Evolutionary conservation across 1,140 invertebrate species (phyloP).

Genomic region (Drosophila ogumai): DNA sequence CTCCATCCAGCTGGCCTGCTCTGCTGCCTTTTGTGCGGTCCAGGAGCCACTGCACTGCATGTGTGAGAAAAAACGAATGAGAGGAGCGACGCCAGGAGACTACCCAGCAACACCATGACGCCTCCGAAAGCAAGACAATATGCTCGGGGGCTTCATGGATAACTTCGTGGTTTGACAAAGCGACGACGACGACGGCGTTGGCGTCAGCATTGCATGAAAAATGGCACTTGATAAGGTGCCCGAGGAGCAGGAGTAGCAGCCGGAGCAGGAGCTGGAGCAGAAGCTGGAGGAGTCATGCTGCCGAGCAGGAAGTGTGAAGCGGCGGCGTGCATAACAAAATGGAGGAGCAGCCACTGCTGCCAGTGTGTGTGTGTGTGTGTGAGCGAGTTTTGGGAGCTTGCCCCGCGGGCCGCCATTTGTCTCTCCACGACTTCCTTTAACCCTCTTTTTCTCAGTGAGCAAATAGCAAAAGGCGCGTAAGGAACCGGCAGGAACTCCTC

Average conservation of each 20-base stretch:
- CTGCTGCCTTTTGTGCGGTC: constrained; percentile 56
- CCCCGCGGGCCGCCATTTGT: constrained; percentile 71
- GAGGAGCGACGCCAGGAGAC: constrained; percentile 15
- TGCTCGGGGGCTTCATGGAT: constrained; percentile 62
- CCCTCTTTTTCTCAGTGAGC: constrained; percentile 70
- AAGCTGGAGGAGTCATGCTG: constrained; percentile 52
- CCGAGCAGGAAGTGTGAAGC: constrained; percentile 80
- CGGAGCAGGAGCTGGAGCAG: background rate
- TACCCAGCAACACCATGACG: constrained; percentile 8
- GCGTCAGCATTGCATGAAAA: constrained; percentile 75
- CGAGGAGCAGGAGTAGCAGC: constrained; percentile 5
- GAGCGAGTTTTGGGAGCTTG: constrained; percentile 32
- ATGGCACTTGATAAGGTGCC: constrained; percentile 79
- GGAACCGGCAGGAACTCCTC: constrained; percentile 25
- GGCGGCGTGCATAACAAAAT: constrained; percentile 63
- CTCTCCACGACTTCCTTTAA: constrained; percentile 18
- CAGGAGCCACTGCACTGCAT: constrained; percentile 46
- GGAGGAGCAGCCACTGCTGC: constrained; percentile 33
- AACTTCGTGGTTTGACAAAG: constrained; percentile 76
- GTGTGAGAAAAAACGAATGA: constrained; percentile 64
- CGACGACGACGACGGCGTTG: constrained; percentile 45
- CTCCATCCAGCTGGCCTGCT: constrained; percentile 34
- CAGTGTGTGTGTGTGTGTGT: constrained; percentile 11
- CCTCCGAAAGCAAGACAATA: constrained; percentile 60
- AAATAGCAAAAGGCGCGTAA: constrained; percentile 81